Evolutionary conservation across 2,797 vertebrate species (phyloP).

Genomic region (Lutjanus campechanus): DNA sequence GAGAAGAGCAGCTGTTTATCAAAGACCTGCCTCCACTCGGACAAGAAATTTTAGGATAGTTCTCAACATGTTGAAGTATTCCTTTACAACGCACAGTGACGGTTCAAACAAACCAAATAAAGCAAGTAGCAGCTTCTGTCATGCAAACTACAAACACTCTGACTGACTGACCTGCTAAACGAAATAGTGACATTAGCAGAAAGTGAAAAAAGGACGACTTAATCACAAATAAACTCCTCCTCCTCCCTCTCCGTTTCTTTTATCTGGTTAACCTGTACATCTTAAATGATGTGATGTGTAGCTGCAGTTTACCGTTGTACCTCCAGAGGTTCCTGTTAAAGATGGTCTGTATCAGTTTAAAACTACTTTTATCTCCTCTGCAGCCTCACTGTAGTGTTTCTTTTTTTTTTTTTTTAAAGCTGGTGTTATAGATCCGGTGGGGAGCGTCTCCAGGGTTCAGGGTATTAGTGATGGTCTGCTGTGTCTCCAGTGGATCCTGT

Average conservation of each 20-base stretch:
- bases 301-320: not conserved
- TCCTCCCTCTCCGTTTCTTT: not conserved
- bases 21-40: too few species aligned
- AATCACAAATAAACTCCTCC: not conserved
- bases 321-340: conserved; percentile 47
- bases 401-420: not conserved
- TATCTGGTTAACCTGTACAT: not conserved
- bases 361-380: conserved; percentile 44
- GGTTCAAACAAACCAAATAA: not conserved
- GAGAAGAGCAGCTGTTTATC: too few species aligned
- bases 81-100: not conserved
- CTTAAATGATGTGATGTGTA: not conserved
- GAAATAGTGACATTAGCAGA: not conserved
- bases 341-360: conserved; percentile 46
- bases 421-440: conserved; percentile 26
- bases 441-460: conserved; percentile 22
- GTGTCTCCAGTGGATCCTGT: conserved; percentile 63
- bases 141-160: too few species aligned
- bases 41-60: not conserved
- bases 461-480: conserved; percentile 62
- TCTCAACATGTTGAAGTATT: not conserved
- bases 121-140: too few species aligned
- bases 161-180: not conserved
- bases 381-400: not conserved
- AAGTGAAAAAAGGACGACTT: not conserved